Evolutionary conservation across 2,888 invertebrate species (phyloP), one percentile per base, ranked within the genome.

Genomic region (Rhyacophila evoluta): DNA sequence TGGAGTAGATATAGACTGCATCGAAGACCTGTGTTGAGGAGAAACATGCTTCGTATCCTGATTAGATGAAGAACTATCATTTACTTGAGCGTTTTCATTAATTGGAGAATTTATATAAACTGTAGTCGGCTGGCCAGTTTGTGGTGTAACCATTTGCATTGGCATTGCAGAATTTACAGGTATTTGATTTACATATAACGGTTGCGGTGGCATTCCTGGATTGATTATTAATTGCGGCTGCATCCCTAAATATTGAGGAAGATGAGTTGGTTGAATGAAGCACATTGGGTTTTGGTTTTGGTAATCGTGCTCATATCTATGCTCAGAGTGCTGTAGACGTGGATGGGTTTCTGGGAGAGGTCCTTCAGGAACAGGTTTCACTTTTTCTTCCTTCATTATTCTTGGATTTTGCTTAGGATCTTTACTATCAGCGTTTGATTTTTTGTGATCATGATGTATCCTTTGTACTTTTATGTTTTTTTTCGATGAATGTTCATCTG

Each of bases 251-350:
- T 91, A 92, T 85, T 92, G 92, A 41, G 92, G 91, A 83, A 92
- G 89, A 84, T 92, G 92, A 11, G 91, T 91, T 6, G 91, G 92
- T 83, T 92, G 90, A 37, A 90, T 88, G 77, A 89, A 87, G 82
- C 89, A 89, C 27, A 90, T 85, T 36, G 90, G 90, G 82, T 89
- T 90, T 85, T 89, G 87, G 82, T 89, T 88, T 84, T 91, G 90
- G 83, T 91, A 91, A 78, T 91, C 89, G 77, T 91, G 91, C 85
- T 95, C 95, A 84, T 93, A 95, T 79, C 94, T 91, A 85, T 94
- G 94, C 84, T 94, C 94, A 0, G 95, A 95, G 86, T 95, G 95
- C 84, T 95, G 95, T 19, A 94, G 87, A 74, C 94, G 87, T 1
- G 94, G 94, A 87, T 95, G 95, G 72, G 86, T 88, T 83, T 88